Evolutionary conservation across 1,140 invertebrate species (phyloP).

Genomic region (Phocides pigmalion): DNA sequence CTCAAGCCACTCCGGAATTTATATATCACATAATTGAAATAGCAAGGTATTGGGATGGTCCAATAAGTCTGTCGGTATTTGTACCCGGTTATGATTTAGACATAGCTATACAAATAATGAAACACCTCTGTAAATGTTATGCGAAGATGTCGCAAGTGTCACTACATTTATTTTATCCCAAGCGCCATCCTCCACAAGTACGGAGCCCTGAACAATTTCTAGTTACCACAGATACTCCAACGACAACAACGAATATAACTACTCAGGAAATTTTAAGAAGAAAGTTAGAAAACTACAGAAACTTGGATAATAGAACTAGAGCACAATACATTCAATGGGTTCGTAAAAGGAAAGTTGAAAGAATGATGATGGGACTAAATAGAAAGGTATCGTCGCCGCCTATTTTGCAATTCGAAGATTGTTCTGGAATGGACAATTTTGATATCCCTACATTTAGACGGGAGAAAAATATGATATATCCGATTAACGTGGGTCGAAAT

Average conservation of each 20-base stretch:
- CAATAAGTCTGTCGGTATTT: slow-evolving; percentile 89
- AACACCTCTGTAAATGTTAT: slow-evolving; percentile 86
- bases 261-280: slow-evolving; percentile 49
- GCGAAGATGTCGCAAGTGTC: slow-evolving; percentile 88
- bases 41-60: slow-evolving; percentile 89
- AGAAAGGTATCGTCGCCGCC: slow-evolving; percentile 38
- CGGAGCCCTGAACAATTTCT: slow-evolving; percentile 39
- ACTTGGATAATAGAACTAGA: slow-evolving; percentile 62
- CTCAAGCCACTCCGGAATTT: slow-evolving; percentile 90
- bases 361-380: slow-evolving; percentile 59
- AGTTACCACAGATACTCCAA: slow-evolving; percentile 45
- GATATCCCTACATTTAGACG: slow-evolving; percentile 82
- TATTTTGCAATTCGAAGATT: slow-evolving; percentile 66
- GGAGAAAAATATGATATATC: slow-evolving; percentile 86
- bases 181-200: slow-evolving; percentile 55
- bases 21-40: slow-evolving; percentile 88
- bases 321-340: slow-evolving; percentile 66
- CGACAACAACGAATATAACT: slow-evolving; percentile 53
- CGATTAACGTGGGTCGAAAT: slow-evolving; percentile 91
- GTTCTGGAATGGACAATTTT: slow-evolving; percentile 64
- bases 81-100: slow-evolving; percentile 88
- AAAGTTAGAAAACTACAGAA: slow-evolving; percentile 64
- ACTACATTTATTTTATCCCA: slow-evolving; percentile 88
- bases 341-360: slow-evolving; percentile 66
- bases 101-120: slow-evolving; percentile 85